Evolutionary conservation across 2,797 vertebrate genomes (phyloP).

Genomic region (Yasuhikotakia modesta): DNA sequence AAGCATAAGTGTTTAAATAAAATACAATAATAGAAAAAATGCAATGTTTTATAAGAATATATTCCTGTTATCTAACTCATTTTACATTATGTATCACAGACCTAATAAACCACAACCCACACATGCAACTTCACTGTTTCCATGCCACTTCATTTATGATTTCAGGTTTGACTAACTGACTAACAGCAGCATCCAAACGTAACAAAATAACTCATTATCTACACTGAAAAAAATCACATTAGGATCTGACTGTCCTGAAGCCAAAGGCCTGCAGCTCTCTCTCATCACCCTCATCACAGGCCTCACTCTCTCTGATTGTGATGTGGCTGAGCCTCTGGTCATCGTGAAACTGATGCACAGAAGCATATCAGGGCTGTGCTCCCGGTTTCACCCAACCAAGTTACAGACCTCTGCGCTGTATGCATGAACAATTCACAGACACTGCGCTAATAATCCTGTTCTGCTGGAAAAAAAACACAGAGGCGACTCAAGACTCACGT

Average conservation of each 20-base stretch:
- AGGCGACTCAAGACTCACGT: neutral
- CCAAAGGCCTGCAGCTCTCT: conserved; percentile 14
- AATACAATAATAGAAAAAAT: no score
- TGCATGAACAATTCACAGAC: conserved; percentile 25
- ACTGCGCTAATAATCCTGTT: neutral
- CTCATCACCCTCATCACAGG: conserved; percentile 22
- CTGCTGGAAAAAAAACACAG: neutral
- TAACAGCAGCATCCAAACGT: neutral
- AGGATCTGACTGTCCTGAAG: conserved; percentile 5
- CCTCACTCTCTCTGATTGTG: conserved; percentile 4
- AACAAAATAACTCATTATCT: neutral
- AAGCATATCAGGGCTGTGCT: conserved; percentile 21
- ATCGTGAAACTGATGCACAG: conserved; percentile 27
- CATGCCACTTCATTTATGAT: no score
- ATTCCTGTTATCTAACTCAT: no score
- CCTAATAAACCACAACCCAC: no score
- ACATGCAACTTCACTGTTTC: no score
- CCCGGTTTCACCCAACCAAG: conserved; percentile 29
- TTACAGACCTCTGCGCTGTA: conserved; percentile 26
- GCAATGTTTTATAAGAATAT: no score
- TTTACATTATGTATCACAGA: no score
- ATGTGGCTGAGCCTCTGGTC: conserved; percentile 26
- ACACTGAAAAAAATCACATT: conserved; percentile 12
- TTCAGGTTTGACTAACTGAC: no score
- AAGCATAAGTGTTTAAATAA: no score